Conservation (phyloP, 2,113 vertebrate genomes). For the Circaetus cinerascens region DNA sequence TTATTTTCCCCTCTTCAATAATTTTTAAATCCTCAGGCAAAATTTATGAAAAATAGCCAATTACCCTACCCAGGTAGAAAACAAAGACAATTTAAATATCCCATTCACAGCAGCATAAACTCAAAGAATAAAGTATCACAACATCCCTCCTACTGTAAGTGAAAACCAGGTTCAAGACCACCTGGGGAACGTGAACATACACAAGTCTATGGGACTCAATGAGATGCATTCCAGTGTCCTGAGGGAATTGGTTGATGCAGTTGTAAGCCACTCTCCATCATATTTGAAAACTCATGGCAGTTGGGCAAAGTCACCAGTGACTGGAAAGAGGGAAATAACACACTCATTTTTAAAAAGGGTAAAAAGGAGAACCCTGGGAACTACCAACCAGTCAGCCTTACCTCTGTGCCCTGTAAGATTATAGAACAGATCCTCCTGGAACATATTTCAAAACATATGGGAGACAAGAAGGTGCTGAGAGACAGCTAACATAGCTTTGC, state of each 20-base stretch:
- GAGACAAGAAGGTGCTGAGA: background rate
- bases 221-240: background rate
- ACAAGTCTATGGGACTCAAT: background rate
- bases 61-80: background rate
- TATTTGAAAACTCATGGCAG: background rate
- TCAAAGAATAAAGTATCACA: background rate
- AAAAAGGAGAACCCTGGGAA: background rate
- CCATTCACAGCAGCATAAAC: background rate
- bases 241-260: background rate
- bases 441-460: background rate
- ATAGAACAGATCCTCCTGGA: background rate
- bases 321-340: background rate
- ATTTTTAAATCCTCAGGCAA: background rate
- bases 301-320: background rate
- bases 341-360: background rate
- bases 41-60: background rate
- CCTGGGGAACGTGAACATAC: background rate
- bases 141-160: background rate
- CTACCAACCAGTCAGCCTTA: background rate
- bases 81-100: background rate
- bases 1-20: background rate
- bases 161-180: background rate
- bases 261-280: background rate
- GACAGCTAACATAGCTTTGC: background rate
- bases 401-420: background rate